phyloP scores from a whole-genome alignment of 1,140 invertebrate species.

The Cryptotermes secundus region DNA sequence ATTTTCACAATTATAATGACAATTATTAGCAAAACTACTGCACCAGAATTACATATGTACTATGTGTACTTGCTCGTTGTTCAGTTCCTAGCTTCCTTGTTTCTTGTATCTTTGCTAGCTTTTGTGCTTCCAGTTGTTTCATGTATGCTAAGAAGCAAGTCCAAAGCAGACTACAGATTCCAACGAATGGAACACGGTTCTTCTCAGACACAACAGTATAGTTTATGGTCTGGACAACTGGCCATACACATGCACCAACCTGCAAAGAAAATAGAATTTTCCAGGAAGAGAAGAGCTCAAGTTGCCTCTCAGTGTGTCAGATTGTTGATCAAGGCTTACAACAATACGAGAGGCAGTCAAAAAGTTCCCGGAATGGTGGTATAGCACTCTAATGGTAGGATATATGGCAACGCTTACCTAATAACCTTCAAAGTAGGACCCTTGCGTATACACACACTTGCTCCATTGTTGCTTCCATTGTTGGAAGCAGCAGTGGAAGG shows the following conservation, averaged over 20 bases:
- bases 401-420: too few relatives aligned
- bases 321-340: too few relatives aligned
- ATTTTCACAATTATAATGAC: neutral
- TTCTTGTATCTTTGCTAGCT: neutral
- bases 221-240: conserved; percentile 43
- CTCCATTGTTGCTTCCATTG: too few relatives aligned
- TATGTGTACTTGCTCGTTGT: neutral
- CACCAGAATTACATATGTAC: neutral
- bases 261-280: conserved; percentile 25
- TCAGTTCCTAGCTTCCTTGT: neutral
- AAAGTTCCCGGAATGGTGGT: too few relatives aligned
- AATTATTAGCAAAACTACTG: neutral
- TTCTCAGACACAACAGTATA: conserved; percentile 42
- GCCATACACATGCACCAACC: conserved; percentile 43
- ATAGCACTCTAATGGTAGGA: too few relatives aligned
- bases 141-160: conserved; percentile 44
- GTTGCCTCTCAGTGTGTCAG: too few relatives aligned
- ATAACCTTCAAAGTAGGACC: too few relatives aligned
- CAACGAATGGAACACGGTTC: conserved; percentile 42
- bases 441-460: too few relatives aligned
- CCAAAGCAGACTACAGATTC: conserved; percentile 42
- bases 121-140: conserved; percentile 40
- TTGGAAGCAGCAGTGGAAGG: too few relatives aligned
- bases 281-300: too few relatives aligned
- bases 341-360: too few relatives aligned